Base-by-base conservation (phyloP, 2,797 vertebrate species). In the Alectoris magna region DNA sequence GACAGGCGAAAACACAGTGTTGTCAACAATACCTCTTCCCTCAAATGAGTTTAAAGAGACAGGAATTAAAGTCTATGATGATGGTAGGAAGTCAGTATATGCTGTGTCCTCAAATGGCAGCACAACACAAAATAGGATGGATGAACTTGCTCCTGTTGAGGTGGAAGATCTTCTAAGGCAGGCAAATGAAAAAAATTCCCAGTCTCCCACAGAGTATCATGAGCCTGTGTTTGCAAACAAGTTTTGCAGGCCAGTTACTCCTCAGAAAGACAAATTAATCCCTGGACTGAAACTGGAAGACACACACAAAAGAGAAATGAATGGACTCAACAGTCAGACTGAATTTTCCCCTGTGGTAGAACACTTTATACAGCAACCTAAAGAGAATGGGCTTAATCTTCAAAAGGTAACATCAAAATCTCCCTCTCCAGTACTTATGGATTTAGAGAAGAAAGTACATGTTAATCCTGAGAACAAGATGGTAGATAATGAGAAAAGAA, bases 41-140 rank as follows among this genome's bases (percentile, higher is more conserved):
- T 98, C 99, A 11, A 98, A 98, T 60, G 97, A 98, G 72, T 97
- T 98, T 83, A 97, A 97, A 90, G 97, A 98, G 39, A 97, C 97
- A 53, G 99, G 99, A 34, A 89, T 99, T 71, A 99, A 99, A 97
- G 98, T 99, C 14, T 99, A 98, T 1, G 99, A 99, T 0, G 99
- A 99, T 16, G 99, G 99, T 9, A 97, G 96, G 44, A 99, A 99
- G 95, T 98, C 98, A 18, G 98, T 99, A 6, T 98, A 98, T 15
- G 98, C 98, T 17, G 93, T 99, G 38, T 96, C 96, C 29, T 93
- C 97, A 60, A 95, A 97, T 9, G 97, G 95, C 59, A 84, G 49
- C 15, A 36, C 92, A 71, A 85, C 83, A 10, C 89, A 95, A 48
- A 97, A 97, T 4, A 97, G 96, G 41, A 91, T 97, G 5, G 96